Conservation (phyloP, 2,888 invertebrate genomes). For the Drosophila hamatofila region DNA sequence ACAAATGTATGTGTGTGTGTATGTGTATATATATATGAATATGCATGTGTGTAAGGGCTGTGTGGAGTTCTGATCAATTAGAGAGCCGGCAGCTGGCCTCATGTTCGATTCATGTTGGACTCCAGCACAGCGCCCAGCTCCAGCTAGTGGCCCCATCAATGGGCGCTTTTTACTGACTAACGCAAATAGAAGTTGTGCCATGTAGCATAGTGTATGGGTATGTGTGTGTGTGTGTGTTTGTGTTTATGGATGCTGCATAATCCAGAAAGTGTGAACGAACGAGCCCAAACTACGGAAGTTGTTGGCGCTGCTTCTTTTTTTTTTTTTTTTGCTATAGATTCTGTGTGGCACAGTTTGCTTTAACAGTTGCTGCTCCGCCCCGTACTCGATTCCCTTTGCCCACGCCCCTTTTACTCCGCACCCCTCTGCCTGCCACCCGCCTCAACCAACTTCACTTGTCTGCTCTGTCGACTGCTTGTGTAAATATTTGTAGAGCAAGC, state of each 20-base stretch:
- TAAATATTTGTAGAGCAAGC: constrained; percentile 67
- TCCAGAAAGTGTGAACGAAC: constrained; percentile 70
- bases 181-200: constrained; percentile 45
- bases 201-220: constrained; percentile 2
- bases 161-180: constrained; percentile 19
- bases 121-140: not conserved
- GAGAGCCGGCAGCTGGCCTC: constrained; percentile 24
- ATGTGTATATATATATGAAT: not conserved
- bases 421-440: not conserved
- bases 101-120: constrained; percentile 38
- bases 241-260: constrained; percentile 55
- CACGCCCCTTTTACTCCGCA: not conserved
- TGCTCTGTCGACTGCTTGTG: constrained; percentile 41
- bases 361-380: constrained; percentile 21
- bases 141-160: constrained; percentile 14
- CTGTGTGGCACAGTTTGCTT: constrained; percentile 62
- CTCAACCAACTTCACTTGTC: constrained; percentile 31
- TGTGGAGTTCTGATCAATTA: constrained; percentile 35
- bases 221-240: constrained; percentile 15
- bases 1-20: constrained; percentile 29
- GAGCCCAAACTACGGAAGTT: constrained; percentile 66
- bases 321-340: constrained; percentile 21
- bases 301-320: constrained; percentile 34
- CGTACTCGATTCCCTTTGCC: constrained; percentile 8
- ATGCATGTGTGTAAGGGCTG: constrained; percentile 8